Evolutionary conservation across 2,888 invertebrate species (phyloP).

Genomic region (Cremastobaeus sp.): DNA sequence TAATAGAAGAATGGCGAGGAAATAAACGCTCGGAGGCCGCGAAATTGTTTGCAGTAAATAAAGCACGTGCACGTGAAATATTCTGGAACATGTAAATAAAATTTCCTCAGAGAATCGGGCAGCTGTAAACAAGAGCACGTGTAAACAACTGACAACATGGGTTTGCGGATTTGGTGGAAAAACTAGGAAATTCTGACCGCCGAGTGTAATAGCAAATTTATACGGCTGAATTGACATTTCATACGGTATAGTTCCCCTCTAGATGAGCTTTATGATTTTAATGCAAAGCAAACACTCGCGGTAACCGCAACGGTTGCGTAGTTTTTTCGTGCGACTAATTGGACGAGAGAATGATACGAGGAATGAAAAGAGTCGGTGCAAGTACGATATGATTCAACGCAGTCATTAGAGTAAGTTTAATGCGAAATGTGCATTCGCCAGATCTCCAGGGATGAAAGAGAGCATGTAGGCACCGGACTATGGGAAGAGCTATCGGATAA

Average conservation of each 20-base stretch:
- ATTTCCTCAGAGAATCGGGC: not conserved
- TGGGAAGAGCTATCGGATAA: too few relatives aligned
- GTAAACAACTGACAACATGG: not conserved
- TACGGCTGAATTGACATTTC: conserved; percentile 32
- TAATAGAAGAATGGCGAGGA: too few relatives aligned
- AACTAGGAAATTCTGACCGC: not conserved
- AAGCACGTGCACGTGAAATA: too few relatives aligned
- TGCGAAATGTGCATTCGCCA: conserved; percentile 44
- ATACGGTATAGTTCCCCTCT: conserved; percentile 26
- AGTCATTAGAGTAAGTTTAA: conserved; percentile 55
- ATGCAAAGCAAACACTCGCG: conserved; percentile 72
- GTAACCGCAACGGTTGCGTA: conserved; percentile 57
- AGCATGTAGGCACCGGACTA: too few relatives aligned
- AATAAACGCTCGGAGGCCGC: too few relatives aligned
- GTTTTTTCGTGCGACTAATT: conserved; percentile 62
- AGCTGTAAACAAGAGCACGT: not conserved
- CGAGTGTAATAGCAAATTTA: conserved; percentile 10
- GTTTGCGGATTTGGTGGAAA: not conserved
- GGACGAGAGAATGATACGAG: conserved; percentile 56
- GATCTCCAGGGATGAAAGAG: conserved; percentile 5
- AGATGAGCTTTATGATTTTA: conserved; percentile 67
- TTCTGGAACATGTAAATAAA: too few relatives aligned
- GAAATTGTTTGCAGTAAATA: too few relatives aligned
- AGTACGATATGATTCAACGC: conserved; percentile 23
- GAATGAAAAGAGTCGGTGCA: conserved; percentile 44